Conservation (phyloP, 2,888 invertebrate species). For the Tachystola acroxantha region DNA sequence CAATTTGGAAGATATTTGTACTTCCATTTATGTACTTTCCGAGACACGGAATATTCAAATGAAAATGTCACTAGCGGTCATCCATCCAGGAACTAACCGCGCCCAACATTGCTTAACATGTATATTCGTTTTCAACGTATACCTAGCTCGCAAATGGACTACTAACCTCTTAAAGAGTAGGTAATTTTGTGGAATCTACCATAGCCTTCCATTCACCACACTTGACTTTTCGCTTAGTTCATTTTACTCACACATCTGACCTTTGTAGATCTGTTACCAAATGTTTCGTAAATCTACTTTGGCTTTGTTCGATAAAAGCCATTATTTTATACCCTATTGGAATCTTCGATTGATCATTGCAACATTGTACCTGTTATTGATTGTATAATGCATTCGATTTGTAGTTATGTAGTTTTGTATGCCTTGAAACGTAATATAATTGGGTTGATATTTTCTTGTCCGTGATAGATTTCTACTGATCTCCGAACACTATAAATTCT, state of each 20-base stretch:
- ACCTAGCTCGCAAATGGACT: too few species aligned
- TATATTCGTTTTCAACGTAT: too few species aligned
- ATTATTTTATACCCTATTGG: constrained; percentile 28
- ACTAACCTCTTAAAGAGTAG: too few species aligned
- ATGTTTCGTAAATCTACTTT: constrained; percentile 44
- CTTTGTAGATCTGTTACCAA: constrained; percentile 42
- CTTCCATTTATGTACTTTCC: too few species aligned
- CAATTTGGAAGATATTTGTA: too few species aligned
- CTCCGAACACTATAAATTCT: too few species aligned
- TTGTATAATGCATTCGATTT: constrained; percentile 3
- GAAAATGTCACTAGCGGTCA: too few species aligned
- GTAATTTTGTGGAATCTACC: constrained; percentile 8
- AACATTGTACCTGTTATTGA: constrained; percentile 21
- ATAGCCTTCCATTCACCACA: constrained; percentile 14
- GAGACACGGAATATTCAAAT: too few species aligned
- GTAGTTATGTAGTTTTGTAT: not conserved
- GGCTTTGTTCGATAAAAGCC: constrained; percentile 40
- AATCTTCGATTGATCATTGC: constrained; percentile 32
- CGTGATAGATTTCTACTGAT: too few species aligned
- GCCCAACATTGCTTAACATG: too few species aligned
- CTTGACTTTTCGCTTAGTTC: constrained; percentile 22
- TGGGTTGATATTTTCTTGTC: not conserved
- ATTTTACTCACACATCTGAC: constrained; percentile 43
- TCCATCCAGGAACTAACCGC: too few species aligned
- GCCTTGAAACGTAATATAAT: not conserved